Conservation (phyloP, 2,113 vertebrate species). For the Chlorodrepanis virens region DNA sequence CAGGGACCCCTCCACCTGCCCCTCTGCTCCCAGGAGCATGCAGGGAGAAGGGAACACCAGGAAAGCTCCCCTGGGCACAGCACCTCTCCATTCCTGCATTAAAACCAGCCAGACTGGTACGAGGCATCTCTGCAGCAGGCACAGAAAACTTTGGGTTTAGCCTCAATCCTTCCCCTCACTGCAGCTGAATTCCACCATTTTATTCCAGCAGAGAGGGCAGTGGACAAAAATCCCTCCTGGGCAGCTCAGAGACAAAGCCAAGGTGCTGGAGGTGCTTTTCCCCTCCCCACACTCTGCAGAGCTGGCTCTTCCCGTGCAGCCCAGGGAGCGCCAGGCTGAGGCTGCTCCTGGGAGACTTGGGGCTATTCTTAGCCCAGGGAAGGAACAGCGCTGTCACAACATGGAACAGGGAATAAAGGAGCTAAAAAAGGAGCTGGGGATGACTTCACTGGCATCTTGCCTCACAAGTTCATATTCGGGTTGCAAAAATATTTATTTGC, state of each 20-base stretch:
- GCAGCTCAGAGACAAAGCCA: neutral
- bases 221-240: neutral
- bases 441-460: constrained; percentile 14
- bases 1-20: neutral
- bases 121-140: neutral
- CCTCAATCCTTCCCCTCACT: neutral
- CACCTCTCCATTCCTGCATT: neutral
- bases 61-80: neutral
- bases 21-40: neutral
- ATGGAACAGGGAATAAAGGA: constrained; percentile 24
- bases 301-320: neutral
- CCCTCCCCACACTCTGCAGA: neutral
- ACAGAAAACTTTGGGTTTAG: neutral
- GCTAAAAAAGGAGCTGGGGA: neutral
- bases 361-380: constrained; percentile 60
- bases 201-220: neutral
- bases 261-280: neutral
- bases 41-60: neutral
- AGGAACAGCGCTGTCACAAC: constrained; percentile 40
- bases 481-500: constrained; percentile 3
- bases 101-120: no score
- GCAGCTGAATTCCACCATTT: accelerated
- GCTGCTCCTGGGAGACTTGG: constrained; percentile 23
- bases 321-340: neutral
- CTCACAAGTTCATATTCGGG: neutral